These are phyloP conservation scores for Carettochelys insculpta DNA, from an alignment of 2,113 vertebrate genomes.

Conservation along the genomic window DNA sequence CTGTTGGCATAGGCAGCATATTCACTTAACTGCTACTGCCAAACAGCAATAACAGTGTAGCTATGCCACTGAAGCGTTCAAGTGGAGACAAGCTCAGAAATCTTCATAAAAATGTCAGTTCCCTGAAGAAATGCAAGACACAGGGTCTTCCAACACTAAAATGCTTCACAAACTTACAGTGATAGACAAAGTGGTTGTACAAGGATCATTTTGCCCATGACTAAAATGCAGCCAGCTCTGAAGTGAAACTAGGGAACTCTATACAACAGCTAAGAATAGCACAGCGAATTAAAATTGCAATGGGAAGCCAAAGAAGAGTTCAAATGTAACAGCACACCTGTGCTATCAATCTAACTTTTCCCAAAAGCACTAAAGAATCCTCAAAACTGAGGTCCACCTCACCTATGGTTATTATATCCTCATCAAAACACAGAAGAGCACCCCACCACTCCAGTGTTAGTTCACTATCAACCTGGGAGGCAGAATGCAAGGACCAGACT, in stretches of 20 bases:
- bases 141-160: not conserved
- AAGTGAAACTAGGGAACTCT: conserved; percentile 5
- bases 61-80: not conserved
- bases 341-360: not conserved
- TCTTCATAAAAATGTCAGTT: not conserved
- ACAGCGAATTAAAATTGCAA: not conserved
- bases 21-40: not conserved
- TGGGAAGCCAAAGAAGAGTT: conserved; percentile 1
- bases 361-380: conserved; percentile 2
- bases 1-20: not conserved
- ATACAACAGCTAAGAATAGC: not conserved
- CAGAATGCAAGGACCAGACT: not conserved
- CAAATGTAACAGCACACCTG: not conserved
- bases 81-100: not conserved
- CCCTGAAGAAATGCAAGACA: not conserved
- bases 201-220: not conserved
- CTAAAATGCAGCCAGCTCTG: conserved; percentile 8
- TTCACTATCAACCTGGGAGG: not conserved
- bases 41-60: not conserved
- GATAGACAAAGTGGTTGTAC: not conserved
- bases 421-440: not conserved
- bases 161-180: not conserved
- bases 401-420: not conserved
- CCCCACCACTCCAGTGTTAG: not conserved
- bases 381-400: not conserved